Percentiles rank a stretch among this genome's conserved stretches.
Conservation (phyloP, 2,113 vertebrate genomes). For the Glaucidium brasilianum region DNA sequence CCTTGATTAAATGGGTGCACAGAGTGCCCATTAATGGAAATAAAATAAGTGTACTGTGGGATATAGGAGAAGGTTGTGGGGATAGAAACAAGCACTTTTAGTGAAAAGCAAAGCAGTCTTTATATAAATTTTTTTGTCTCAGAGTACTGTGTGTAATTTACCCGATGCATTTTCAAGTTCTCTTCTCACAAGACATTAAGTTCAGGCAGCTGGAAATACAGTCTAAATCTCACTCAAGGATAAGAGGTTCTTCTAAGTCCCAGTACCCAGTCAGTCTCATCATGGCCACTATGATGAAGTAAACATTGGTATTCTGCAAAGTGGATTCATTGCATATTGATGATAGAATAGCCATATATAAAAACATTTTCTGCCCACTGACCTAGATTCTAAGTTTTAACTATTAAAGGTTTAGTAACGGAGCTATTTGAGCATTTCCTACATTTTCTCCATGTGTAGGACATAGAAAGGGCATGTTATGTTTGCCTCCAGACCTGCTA, state of each 20-base stretch:
- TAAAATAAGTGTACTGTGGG: not conserved
- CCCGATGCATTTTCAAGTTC: not conserved
- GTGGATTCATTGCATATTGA: not conserved
- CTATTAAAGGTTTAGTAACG: not conserved
- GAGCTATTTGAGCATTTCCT: not conserved
- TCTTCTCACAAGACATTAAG: not conserved
- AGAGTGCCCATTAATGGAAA: not conserved
- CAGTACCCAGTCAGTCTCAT: not conserved
- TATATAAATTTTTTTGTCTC: not conserved
- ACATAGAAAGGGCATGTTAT: not conserved
- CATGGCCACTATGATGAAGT: not conserved
- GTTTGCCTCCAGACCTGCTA: not conserved
- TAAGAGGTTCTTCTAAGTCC: not conserved
- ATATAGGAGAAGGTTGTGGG: not conserved
- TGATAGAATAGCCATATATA: not conserved
- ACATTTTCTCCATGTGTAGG: not conserved
- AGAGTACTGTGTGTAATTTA: not conserved
- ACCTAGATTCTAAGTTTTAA: not conserved
- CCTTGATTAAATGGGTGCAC: not conserved
- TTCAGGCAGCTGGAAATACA: not conserved
- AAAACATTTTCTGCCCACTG: not conserved
- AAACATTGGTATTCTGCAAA: not conserved
- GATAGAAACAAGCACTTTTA: not conserved
- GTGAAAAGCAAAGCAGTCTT: not conserved
- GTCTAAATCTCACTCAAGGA: not conserved